These are phyloP conservation scores for Parotia lawesii DNA, from an alignment of 2,113 vertebrate genomes.

Conservation along the genomic window DNA sequence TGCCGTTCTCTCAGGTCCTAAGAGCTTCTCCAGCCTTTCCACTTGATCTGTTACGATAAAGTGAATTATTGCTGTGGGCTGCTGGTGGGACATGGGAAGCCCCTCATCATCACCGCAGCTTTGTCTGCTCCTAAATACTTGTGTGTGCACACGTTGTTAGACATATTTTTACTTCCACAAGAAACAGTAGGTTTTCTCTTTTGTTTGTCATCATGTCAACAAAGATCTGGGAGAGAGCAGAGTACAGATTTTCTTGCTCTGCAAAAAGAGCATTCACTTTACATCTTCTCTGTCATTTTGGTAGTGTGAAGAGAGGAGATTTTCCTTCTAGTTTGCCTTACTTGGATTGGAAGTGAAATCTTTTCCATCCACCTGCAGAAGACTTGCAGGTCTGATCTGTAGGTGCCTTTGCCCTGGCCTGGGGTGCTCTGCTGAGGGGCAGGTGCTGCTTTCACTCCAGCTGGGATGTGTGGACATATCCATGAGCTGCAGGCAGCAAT, in stretches of 20 bases:
- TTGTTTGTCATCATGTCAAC: not conserved
- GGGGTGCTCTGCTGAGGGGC: not conserved
- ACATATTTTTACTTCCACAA: not conserved
- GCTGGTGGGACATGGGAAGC: not conserved
- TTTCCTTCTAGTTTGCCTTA: not conserved
- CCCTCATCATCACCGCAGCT: not conserved
- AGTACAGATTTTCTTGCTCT: not conserved
- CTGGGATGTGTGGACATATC: not conserved
- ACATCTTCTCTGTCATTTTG: not conserved
- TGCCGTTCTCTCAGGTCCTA: not conserved
- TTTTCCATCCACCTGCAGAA: not conserved
- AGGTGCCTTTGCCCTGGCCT: not conserved
- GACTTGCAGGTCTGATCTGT: not conserved
- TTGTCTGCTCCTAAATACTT: not conserved
- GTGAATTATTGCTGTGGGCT: not conserved
- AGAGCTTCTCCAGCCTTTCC: not conserved
- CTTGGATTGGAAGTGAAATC: not conserved
- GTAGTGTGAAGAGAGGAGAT: not conserved
- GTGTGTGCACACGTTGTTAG: accelerated
- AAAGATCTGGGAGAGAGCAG: not conserved
- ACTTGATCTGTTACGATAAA: not conserved
- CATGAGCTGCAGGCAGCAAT: not conserved
- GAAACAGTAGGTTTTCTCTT: not conserved
- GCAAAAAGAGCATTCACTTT: not conserved
- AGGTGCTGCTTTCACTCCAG: not conserved